phyloP scores from a whole-genome alignment of 2,797 vertebrate species.

The Podargus strigoides region DNA sequence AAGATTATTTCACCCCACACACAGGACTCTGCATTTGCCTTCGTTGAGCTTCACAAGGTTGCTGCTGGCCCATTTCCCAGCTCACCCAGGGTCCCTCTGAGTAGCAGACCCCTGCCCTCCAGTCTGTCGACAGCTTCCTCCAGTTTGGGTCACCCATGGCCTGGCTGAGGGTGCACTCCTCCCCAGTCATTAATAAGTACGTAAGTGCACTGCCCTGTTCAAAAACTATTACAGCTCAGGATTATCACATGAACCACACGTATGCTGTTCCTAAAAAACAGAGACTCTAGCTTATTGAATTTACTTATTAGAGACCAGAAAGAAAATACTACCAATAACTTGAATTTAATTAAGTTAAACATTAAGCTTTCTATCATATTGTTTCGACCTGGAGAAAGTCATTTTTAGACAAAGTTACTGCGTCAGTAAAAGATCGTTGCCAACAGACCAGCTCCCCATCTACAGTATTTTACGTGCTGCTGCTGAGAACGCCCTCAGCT shows the following conservation, averaged over 20 bases:
- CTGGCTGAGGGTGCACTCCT: background rate
- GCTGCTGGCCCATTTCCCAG: background rate
- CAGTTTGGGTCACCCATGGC: fast-evolving
- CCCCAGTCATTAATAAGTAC: fast-evolving
- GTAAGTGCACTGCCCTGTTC: background rate
- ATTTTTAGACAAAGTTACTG: background rate
- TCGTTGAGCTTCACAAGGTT: fast-evolving
- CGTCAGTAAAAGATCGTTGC: background rate
- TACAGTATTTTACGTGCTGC: fast-evolving
- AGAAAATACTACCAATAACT: background rate
- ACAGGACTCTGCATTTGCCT: fast-evolving
- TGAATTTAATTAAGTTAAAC: background rate
- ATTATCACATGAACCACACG: background rate
- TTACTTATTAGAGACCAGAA: background rate
- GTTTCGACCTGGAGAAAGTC: background rate
- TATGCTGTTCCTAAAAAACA: fast-evolving
- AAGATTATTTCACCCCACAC: background rate
- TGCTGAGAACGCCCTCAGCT: background rate
- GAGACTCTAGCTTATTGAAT: background rate
- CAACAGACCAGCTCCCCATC: background rate
- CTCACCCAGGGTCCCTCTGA: fast-evolving
- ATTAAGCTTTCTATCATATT: background rate
- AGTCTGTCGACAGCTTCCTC: fast-evolving
- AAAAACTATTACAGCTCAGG: background rate
- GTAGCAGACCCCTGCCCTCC: background rate